Conservation (phyloP, 2,113 vertebrate species). For the Neopipo cinnamomea region DNA sequence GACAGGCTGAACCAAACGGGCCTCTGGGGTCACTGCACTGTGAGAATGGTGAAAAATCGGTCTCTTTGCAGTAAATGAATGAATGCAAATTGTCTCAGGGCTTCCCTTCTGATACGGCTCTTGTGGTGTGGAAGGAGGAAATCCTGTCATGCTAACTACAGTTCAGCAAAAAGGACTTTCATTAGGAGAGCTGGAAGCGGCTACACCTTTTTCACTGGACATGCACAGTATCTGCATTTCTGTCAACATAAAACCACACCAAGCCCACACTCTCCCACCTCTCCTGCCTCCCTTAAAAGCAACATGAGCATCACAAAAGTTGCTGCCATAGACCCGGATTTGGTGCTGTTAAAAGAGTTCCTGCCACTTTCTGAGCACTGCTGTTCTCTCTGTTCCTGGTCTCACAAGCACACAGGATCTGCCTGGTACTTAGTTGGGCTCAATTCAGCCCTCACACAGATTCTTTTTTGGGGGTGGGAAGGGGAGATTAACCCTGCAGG, state of each 20-base stretch:
- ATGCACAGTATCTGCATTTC: background rate
- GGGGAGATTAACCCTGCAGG: background rate
- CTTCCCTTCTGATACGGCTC: accelerated
- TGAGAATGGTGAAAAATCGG: background rate
- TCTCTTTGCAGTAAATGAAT: background rate
- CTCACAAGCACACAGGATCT: background rate
- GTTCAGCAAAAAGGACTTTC: background rate
- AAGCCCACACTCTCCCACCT: background rate
- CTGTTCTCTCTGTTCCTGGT: background rate
- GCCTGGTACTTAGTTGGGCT: background rate
- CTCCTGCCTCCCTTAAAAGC: background rate
- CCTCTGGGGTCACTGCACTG: background rate
- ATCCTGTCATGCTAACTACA: accelerated
- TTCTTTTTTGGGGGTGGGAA: background rate
- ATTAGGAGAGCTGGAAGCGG: background rate
- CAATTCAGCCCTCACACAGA: background rate
- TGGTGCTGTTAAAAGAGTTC: background rate
- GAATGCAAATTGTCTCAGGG: background rate
- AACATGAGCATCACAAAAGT: background rate
- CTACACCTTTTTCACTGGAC: accelerated
- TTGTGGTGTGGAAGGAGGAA: background rate
- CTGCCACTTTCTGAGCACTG: background rate
- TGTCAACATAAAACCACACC: background rate
- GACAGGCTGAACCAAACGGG: background rate
- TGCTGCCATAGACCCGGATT: background rate